Evolutionary conservation across 2,113 vertebrate species (phyloP).

Genomic region (Beaufortia kweichowensis): DNA sequence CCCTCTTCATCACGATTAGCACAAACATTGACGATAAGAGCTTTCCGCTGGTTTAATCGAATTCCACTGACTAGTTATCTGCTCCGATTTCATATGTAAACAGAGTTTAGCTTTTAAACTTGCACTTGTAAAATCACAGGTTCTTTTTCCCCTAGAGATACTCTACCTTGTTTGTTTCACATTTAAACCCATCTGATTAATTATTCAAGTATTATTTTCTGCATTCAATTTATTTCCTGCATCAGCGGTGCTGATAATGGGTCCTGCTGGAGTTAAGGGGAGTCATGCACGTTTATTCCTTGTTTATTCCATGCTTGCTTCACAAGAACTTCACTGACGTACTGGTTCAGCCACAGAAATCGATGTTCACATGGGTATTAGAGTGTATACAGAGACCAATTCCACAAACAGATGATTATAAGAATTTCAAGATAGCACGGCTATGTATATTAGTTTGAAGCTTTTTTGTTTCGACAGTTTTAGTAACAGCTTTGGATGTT

Average conservation of each 20-base stretch:
- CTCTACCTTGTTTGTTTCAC: conserved; percentile 62
- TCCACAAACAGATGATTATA: conserved; percentile 34
- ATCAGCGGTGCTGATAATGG: conserved; percentile 76
- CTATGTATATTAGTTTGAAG: conserved; percentile 6
- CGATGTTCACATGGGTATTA: conserved; percentile 13
- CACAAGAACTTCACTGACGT: conserved; percentile 22
- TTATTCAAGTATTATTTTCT: conserved; percentile 79
- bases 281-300: conserved; percentile 59
- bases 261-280: conserved; percentile 66
- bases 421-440: neutral
- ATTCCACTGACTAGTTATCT: conserved; percentile 51
- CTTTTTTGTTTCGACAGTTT: conserved; percentile 26
- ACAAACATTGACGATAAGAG: conserved; percentile 42
- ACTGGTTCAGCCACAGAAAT: conserved; percentile 12
- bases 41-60: conserved; percentile 55
- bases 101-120: conserved; percentile 49
- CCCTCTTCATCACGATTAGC: neutral
- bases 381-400: conserved; percentile 8
- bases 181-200: conserved; percentile 74
- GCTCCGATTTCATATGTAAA: conserved; percentile 54
- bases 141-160: conserved; percentile 44
- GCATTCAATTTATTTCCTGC: conserved; percentile 77
- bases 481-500: conserved; percentile 5
- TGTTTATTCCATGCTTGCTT: conserved; percentile 53
- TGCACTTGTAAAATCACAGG: conserved; percentile 59